Base-by-base conservation (phyloP, 2,888 invertebrate species). In the Lasioglossum villosulum region DNA sequence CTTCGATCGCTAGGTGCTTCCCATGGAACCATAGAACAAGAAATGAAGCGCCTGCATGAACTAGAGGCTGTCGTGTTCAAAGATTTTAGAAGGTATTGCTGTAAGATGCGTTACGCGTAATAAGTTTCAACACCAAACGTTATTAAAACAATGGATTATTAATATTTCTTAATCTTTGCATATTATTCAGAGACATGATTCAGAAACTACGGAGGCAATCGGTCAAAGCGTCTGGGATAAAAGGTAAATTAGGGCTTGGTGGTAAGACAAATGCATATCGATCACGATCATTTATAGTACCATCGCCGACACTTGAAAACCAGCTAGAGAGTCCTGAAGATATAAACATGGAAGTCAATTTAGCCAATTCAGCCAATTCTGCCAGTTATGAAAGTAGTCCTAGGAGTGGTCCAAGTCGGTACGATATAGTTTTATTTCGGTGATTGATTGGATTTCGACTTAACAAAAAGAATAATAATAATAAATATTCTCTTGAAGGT, bases 1-100 rank as follows among this genome's bases (percentile, higher is more conserved):
- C 96, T 99, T 89, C 96, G 98, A 91, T 97, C 98, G 8, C 95
- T 98, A 70, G 99, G 99, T 0, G 99, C 99, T 48, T 98, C 98
- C 37, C 98, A 98, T 92, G 97, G 97, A 71, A 98, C 98, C 4
- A 98, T 99, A 80, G 99, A 99, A 92, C 97, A 98, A 91, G 99
- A 99, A 96, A 97, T 98, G 96, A 97, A 98, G 92, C 96, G 99
- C 84, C 95, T 99, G 80, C 98, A 99, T 89, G 99, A 99, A 93
- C 95, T 99, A 56, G 99, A 99, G 96, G 97, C 98, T 16, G 96
- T 99, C 93, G 98, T 99, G 79, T 99, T 99, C 94, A 98, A 98
- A 95, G 99, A 99, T 95, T 99, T 99, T 94, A 96, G 98, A 88
- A 96, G 97, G 97, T 97, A 37, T 19, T 30, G 5, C 27, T 27